These are phyloP conservation scores for Coelopa frigida DNA, from an alignment of 1,140 invertebrate genomes.

Conservation along the genomic window DNA sequence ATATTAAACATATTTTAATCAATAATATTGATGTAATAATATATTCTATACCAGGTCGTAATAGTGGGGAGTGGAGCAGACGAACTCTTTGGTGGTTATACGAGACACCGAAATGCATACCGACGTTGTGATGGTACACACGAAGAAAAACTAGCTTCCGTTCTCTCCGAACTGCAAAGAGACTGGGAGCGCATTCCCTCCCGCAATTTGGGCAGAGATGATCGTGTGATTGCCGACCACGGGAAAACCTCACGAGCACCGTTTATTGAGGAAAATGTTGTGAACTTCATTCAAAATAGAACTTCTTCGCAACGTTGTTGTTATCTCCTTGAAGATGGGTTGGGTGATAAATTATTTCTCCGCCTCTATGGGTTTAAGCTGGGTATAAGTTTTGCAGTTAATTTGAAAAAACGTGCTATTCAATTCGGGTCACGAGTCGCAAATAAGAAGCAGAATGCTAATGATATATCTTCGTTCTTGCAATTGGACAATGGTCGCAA, in stretches of 20 bases:
- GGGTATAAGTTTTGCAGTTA: constrained; percentile 58
- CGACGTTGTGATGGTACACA: constrained; percentile 47
- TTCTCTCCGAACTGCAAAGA: constrained; percentile 61
- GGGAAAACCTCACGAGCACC: constrained; percentile 76
- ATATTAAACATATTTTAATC: constrained; percentile 33
- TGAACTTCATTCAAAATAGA: constrained; percentile 62
- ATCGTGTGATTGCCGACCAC: constrained; percentile 75
- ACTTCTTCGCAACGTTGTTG: constrained; percentile 72
- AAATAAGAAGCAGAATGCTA: constrained; percentile 84
- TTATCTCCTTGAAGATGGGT: constrained; percentile 57
- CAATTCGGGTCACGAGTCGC: constrained; percentile 98
- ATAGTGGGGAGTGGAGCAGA: constrained; percentile 92
- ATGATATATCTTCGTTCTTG: constrained; percentile 54
- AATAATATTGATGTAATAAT: neutral
- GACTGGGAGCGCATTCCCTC: constrained; percentile 82
- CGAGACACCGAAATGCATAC: constrained; percentile 70
- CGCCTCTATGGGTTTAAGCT: constrained; percentile 68
- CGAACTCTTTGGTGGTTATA: constrained; percentile 94
- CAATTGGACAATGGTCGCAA: constrained; percentile 80
- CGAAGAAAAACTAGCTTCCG: constrained; percentile 51
- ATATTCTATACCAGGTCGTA: constrained; percentile 55
- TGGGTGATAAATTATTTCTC: constrained; percentile 92
- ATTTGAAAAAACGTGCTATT: constrained; percentile 83
- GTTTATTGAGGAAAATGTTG: constrained; percentile 89
- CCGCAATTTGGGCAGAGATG: constrained; percentile 90